Evolutionary conservation across 2,113 vertebrate species (phyloP).

Genomic region (Sprattus sprattus): DNA sequence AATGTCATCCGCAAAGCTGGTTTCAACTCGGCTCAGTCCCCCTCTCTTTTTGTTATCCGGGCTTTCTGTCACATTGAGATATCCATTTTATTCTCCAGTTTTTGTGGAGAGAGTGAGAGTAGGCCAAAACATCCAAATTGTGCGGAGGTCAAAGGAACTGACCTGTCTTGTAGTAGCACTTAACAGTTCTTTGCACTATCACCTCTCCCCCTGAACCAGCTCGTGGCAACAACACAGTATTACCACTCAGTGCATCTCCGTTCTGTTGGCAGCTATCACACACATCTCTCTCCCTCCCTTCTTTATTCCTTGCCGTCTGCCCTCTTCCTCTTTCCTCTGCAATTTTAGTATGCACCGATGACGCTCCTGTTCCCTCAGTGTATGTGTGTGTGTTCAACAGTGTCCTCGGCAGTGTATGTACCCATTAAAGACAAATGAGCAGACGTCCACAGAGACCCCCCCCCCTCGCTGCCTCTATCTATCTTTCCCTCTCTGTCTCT

Average conservation of each 20-base stretch:
- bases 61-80: neutral
- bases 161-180: neutral
- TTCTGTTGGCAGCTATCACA: conserved; percentile 56
- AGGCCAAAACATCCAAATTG: neutral
- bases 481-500: neutral
- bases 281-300: conserved; percentile 50
- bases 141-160: neutral
- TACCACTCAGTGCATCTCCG: conserved; percentile 16
- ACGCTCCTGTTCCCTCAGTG: conserved; percentile 45
- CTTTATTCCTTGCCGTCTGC: conserved; percentile 27
- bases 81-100: neutral
- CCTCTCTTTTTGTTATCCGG: neutral
- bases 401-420: conserved; percentile 48
- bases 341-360: conserved; percentile 50
- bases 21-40: neutral
- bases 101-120: neutral
- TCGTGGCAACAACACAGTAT: conserved; percentile 15
- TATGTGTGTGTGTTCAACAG: conserved; percentile 24
- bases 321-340: neutral
- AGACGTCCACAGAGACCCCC: neutral
- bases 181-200: conserved; percentile 35
- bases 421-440: conserved; percentile 23
- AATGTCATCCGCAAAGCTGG: neutral
- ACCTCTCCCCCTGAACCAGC: neutral
- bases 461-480: conserved; percentile 6